These are phyloP conservation scores for Muscina levida DNA, from an alignment of 2,888 invertebrate species.

Conservation along the genomic window DNA sequence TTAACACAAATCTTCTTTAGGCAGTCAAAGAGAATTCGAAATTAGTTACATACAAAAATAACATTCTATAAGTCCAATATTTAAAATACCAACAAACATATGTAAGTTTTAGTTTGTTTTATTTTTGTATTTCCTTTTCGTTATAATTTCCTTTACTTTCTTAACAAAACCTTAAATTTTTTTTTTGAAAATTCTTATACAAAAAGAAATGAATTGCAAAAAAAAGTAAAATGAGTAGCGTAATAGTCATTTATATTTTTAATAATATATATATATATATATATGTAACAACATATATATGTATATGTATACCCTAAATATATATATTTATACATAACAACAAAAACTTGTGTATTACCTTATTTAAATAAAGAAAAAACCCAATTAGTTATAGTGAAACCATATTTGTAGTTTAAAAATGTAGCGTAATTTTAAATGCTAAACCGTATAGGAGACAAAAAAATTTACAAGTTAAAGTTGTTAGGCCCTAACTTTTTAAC, in stretches of 20 bases:
- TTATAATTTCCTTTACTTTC: constrained; percentile 1
- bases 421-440: constrained; percentile 33
- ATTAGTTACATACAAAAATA: too few species aligned
- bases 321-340: constrained; percentile 28
- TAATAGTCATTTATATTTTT: constrained; percentile 68
- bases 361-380: too few species aligned
- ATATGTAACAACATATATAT: constrained; percentile 12
- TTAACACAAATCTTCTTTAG: too few species aligned
- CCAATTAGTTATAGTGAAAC: constrained; percentile 15
- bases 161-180: constrained; percentile 28
- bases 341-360: constrained; percentile 20
- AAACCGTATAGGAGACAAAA: constrained; percentile 8
- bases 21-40: too few species aligned
- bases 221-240: constrained; percentile 67
- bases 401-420: neutral
- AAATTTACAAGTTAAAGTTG: constrained; percentile 64
- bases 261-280: constrained; percentile 21
- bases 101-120: too few species aligned
- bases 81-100: too few species aligned
- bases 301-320: constrained; percentile 7
- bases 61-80: too few species aligned
- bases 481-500: neutral
- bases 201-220: neutral
- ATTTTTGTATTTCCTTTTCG: too few species aligned
- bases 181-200: constrained; percentile 40